phyloP scores from a whole-genome alignment of 2,113 vertebrate species.

The Crypturellus undulatus region DNA sequence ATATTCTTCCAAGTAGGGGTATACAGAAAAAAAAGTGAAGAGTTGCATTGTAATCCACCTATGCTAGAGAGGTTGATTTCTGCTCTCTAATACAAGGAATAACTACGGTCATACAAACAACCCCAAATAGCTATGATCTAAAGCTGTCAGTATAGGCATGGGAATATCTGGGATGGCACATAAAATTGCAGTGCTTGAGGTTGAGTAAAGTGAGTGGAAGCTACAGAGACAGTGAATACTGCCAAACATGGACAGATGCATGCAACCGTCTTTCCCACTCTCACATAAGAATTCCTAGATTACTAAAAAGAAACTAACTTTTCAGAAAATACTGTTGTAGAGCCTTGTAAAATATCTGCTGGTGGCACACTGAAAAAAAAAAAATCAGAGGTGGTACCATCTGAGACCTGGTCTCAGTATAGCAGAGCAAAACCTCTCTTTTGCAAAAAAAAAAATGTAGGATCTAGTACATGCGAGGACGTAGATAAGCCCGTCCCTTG shows the following conservation, averaged over 20 bases:
- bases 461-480: fast-evolving
- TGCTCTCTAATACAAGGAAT: background rate
- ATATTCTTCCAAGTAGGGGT: background rate
- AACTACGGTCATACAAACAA: background rate
- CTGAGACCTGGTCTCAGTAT: background rate
- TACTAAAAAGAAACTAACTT: background rate
- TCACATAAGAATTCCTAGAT: background rate
- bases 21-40: background rate
- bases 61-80: background rate
- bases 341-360: background rate
- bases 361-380: background rate
- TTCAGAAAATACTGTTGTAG: background rate
- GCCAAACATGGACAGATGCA: background rate
- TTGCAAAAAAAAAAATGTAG: background rate
- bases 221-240: background rate
- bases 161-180: background rate
- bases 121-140: background rate
- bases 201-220: background rate
- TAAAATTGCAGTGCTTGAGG: background rate
- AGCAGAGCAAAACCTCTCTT: background rate
- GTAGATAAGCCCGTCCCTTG: background rate
- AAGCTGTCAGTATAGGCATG: background rate
- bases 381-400: background rate
- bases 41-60: background rate
- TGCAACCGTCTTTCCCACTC: fast-evolving